Base-by-base conservation (phyloP, 1,140 invertebrate genomes). In the Leptinotarsa lineolata region DNA sequence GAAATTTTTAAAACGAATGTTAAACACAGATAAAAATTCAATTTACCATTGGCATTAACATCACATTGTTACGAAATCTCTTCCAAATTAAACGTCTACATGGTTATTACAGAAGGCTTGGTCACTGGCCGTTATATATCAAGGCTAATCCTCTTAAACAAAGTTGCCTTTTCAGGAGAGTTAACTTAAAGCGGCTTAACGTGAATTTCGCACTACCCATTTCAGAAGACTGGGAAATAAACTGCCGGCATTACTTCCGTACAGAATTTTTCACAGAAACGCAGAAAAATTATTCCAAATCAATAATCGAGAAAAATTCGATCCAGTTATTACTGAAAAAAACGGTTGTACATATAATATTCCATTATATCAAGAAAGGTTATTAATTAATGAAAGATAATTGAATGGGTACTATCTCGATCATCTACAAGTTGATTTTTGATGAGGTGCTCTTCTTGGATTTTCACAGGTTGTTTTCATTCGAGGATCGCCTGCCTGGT, bases 131-230 rank as follows among this genome's bases (percentile, higher is more conserved):
- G 78, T 79, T 78, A 79, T 79, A 77, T 79, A 79, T 79, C 78
- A 79, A 73, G 61, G 70, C 68, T 78, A 80, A 80, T 78, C 78
- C 75, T 75, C 75, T 80, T 80, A 78, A 77, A 78, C 78, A 78
- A 77, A 77, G 78, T 80, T 78, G 77, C 70, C 78, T 78, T 77
- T 80, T 80, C 72, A 75, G 75, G 75, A 61, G 70, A 74, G 75
- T 75, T 72, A 74, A 78, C 78, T 75, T 78, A 77, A 75, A 78
- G 74, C 66, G 72, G 77, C 74, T 78, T 78, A 78, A 73, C 76
- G 65, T 68, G 58, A 75, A 76, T 70, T 73, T 61, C 16, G 72
- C 44, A 70, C 65, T 78, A 75, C 77, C 77, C 69, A 73, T 74
- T 75, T 61, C 66, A 63, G 63, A 65, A 63, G 69, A 72, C 76